Evolutionary conservation across 2,888 invertebrate species (phyloP).

Genomic region (Ligdia adustata): DNA sequence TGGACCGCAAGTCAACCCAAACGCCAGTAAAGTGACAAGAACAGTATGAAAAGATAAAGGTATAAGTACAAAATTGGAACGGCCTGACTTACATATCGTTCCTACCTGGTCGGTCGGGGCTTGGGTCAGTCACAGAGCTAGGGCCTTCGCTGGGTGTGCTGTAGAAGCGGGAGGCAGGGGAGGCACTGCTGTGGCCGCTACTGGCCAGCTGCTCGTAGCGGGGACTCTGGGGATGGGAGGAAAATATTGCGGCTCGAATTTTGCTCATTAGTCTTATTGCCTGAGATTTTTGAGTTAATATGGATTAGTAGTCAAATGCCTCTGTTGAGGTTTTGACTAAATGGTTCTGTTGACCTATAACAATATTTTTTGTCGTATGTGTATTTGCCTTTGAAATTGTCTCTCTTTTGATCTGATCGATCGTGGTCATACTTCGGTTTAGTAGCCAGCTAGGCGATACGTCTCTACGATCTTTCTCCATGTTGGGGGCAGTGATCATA

Average conservation of each 20-base stretch:
- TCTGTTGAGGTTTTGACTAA: too few species aligned
- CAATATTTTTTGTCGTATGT: too few species aligned
- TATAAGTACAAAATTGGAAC: slow-evolving; percentile 75
- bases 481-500: too few species aligned
- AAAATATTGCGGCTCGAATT: slow-evolving; percentile 9
- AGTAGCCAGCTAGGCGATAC: too few species aligned
- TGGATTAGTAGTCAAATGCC: too few species aligned
- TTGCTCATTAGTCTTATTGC: too few species aligned
- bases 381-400: too few species aligned
- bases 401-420: too few species aligned
- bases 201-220: slow-evolving; percentile 79
- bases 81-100: slow-evolving; percentile 82
- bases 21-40: slow-evolving; percentile 17
- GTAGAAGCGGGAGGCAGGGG: slow-evolving; percentile 69
- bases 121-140: slow-evolving; percentile 71
- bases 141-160: slow-evolving; percentile 73
- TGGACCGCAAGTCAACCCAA: neutral
- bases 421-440: too few species aligned
- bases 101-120: slow-evolving; percentile 82
- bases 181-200: slow-evolving; percentile 76
- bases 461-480: too few species aligned
- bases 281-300: too few species aligned
- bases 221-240: slow-evolving; percentile 63
- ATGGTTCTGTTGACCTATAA: too few species aligned
- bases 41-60: slow-evolving; percentile 31